Percentiles rank a stretch among this genome's conserved stretches.
Evolutionary conservation across 2,797 vertebrate species (phyloP).

Genomic region (Octomys mimax): DNA sequence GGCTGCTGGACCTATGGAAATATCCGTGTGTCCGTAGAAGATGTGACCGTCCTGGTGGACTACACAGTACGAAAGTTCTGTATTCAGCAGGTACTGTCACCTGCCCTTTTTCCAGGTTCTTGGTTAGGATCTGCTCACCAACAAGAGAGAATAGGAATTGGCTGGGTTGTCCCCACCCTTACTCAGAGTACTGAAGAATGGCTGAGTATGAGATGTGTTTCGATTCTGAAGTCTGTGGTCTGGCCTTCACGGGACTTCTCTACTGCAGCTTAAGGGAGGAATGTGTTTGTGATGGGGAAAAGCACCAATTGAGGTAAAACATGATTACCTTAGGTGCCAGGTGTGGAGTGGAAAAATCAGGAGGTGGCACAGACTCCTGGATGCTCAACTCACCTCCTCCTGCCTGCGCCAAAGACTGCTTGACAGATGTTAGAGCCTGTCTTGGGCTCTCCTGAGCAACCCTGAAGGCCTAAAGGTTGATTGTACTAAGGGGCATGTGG

Average conservation of each 20-base stretch:
- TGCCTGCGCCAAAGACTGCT: conserved; percentile 3
- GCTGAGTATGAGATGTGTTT: neutral
- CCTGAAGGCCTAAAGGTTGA: neutral
- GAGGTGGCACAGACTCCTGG: neutral
- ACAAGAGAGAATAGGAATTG: neutral
- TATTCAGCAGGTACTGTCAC: conserved; percentile 95
- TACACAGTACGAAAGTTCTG: conserved; percentile 99
- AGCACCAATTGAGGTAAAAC: neutral
- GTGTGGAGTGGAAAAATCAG: neutral
- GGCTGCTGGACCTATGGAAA: conserved; percentile 99
- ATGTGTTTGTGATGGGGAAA: neutral
- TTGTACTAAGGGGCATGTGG: neutral
- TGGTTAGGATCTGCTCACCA: neutral
- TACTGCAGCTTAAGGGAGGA: conserved; percentile 6
- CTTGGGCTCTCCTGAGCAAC: neutral
- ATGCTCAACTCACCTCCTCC: neutral
- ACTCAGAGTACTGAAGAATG: neutral
- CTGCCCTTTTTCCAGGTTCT: neutral
- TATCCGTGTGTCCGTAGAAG: conserved; percentile 98
- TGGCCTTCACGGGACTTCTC: neutral
- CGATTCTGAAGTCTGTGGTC: conserved; percentile 42
- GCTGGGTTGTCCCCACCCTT: neutral
- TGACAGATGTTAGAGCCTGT: neutral
- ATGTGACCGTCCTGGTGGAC: conserved; percentile 97
- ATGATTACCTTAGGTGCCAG: neutral